Percentiles rank a stretch among this genome's conserved stretches.
Evolutionary conservation across 2,888 invertebrate species (phyloP).

Genomic region (Agonopterix subpropinquella): DNA sequence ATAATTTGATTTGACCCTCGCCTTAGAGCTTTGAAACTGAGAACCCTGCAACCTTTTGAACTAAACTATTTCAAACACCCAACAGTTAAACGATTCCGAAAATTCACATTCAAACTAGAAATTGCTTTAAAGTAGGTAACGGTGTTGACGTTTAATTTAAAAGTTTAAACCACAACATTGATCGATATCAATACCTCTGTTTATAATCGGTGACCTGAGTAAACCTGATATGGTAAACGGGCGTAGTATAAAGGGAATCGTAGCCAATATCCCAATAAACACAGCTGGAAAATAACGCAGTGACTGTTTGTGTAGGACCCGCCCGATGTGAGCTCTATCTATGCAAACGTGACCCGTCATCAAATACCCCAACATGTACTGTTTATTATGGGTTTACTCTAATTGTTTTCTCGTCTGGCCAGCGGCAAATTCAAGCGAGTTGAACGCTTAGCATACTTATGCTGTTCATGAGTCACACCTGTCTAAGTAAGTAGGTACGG

Average conservation of each 20-base stretch:
- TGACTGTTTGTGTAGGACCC: conserved; percentile 33
- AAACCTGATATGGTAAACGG: conserved; percentile 13
- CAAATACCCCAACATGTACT: conserved; percentile 2
- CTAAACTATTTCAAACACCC: too few relatives aligned
- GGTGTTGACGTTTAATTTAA: too few relatives aligned
- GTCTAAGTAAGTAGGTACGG: too few relatives aligned
- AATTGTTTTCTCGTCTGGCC: neutral
- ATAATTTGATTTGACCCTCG: too few relatives aligned
- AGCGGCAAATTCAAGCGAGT: too few relatives aligned
- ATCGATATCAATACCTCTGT: neutral
- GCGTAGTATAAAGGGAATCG: conserved; percentile 11
- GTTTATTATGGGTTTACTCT: neutral
- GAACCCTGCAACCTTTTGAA: too few relatives aligned
- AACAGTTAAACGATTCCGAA: too few relatives aligned
- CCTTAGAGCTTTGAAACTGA: too few relatives aligned
- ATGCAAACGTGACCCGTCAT: conserved; percentile 5
- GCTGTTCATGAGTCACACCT: too few relatives aligned
- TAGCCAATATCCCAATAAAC: conserved; percentile 17
- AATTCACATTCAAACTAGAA: too few relatives aligned
- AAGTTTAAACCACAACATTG: conserved; percentile 1
- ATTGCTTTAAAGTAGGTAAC: too few relatives aligned
- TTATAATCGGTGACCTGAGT: neutral
- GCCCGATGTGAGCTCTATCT: conserved; percentile 11
- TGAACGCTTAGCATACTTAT: too few relatives aligned
- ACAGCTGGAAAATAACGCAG: conserved; percentile 28